Base-by-base conservation (phyloP, 2,888 invertebrate species). In the Halocaridina rubra region DNA sequence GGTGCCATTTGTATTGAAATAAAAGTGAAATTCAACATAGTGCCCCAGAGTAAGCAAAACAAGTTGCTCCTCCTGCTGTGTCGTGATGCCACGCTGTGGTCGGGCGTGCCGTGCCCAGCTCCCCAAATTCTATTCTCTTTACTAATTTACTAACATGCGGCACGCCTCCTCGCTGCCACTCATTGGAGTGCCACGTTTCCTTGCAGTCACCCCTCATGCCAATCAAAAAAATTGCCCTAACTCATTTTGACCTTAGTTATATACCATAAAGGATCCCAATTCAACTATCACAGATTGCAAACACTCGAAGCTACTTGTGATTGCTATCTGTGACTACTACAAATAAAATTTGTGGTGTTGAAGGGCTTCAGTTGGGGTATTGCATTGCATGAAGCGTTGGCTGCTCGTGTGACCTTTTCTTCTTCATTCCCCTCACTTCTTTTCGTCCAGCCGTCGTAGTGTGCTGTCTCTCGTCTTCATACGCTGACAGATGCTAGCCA, bases 81-180 rank as follows among this genome's bases (percentile, higher is more conserved):
- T 86, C 86, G 86, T 86, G 86, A 86, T 86, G 86, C 81, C 76
- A 76, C 86, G 81, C 77, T 76, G 67, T 57, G 86, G 84, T 74
- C 59, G 79, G 84, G 84, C 84, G 84, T 84, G 84, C 59, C 81
- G 81, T 77, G 72, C 39, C 81, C 81, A 57, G 53, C 75, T 59
- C 53, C 32, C 39, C 53, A 29, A 53, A 69, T 69, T 69, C 19
- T 32, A 53, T 53, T 53, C 19, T 53, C 53, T 78, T 72, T 61
- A 86, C 86, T 86, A 86, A 86, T 74, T 46, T 71, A 82, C 82
- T 82, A 82, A 82, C 82, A 77, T 46, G 72, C 81, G 86, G 86
- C 86, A 78, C 86, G 86, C 86, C 81, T 64, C 67, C 84, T 81
- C 75, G 64, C 81, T 61, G 78, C 85, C 77, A 77, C 80, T 74